A percentile compares a stretch with the other conserved stretches of the same genome.
These are phyloP conservation scores for Cyclura pinguis DNA, from an alignment of 2,797 vertebrate species.

Conservation along the genomic window DNA sequence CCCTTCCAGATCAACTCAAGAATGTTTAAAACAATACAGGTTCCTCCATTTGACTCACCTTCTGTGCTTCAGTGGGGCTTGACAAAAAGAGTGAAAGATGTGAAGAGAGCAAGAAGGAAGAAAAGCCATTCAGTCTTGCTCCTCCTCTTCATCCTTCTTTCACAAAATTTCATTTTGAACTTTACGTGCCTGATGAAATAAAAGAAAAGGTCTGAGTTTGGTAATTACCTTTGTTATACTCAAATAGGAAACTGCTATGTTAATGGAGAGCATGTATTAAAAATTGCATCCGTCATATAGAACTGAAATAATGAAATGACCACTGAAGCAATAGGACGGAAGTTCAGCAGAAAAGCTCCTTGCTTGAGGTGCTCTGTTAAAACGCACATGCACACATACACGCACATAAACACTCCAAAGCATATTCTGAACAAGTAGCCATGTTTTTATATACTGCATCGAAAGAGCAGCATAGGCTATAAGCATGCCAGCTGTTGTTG, in stretches of 20 bases:
- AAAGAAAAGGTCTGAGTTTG: slow-evolving; percentile 34
- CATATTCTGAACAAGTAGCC: slow-evolving; percentile 46
- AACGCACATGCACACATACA: too few relatives aligned
- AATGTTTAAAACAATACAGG: neutral
- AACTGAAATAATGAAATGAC: slow-evolving; percentile 64
- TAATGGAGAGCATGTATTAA: slow-evolving; percentile 14
- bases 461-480: slow-evolving; percentile 70
- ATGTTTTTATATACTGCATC: slow-evolving; percentile 66
- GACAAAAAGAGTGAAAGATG: slow-evolving; percentile 28
- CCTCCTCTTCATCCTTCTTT: slow-evolving; percentile 40
- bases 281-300: slow-evolving; percentile 41
- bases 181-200: slow-evolving; percentile 54
- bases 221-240: slow-evolving; percentile 14
- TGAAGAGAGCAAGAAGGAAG: neutral
- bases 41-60: neutral
- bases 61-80: neutral
- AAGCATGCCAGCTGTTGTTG: slow-evolving; percentile 77
- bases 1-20: slow-evolving; percentile 17
- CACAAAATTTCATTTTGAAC: slow-evolving; percentile 53
- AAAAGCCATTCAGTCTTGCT: neutral
- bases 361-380: slow-evolving; percentile 44
- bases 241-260: slow-evolving; percentile 8
- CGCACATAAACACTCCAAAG: slow-evolving; percentile 15
- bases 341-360: slow-evolving; percentile 47
- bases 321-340: slow-evolving; percentile 55